Base-by-base conservation (phyloP, 2,113 vertebrate species). In the Symphodus melops region DNA sequence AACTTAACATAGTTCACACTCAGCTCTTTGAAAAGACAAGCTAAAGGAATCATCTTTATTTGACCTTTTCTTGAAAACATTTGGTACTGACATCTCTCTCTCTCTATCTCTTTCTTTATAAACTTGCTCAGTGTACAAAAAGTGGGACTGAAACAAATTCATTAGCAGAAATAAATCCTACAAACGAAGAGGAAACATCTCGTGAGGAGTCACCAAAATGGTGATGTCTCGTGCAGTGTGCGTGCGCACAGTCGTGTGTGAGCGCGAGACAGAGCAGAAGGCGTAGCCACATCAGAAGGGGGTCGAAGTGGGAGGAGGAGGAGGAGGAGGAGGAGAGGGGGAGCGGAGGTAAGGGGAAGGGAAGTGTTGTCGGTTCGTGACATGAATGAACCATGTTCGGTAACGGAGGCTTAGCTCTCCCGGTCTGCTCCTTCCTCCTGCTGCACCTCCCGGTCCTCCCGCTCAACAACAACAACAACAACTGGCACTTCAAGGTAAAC, bases 351-450 rank as follows among this genome's bases (percentile, higher is more conserved):
- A 33, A 68, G 59, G 72, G 72, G 67, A 72, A 79, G 79, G 78
- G 80, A 64, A 63, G 65, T 20, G 72, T 49, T 53, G 72, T 80
- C 53, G 82, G 49, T 82, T 72, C 81, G 19, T 76, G 84, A 76
- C 84, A 87, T 90, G 88, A 91, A 88, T 88, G 88, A 88, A 88
- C 83, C 83, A 91, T 91, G 90, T 88, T 91, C 85, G 85, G 81
- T 61, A 82, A 82, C 85, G 85, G 83, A 88, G 72, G 81, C 65
- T 79, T 82, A 46, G 85, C 86, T 73, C 82, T 89, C 75, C 82
- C 75, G 77, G 77, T 87, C 2, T 88, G 75, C 77, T 88, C 72
- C 48, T 68, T 86, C 16, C 79, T 88, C 25, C 81, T 90, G 25
- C 78, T 91, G 5, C 86, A 85, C 21, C 69, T 88, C 56, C 77